Evolutionary conservation across 2,888 invertebrate genomes (phyloP), one percentile per base, ranked within the genome.

Genomic region (Orthosia cruda): DNA sequence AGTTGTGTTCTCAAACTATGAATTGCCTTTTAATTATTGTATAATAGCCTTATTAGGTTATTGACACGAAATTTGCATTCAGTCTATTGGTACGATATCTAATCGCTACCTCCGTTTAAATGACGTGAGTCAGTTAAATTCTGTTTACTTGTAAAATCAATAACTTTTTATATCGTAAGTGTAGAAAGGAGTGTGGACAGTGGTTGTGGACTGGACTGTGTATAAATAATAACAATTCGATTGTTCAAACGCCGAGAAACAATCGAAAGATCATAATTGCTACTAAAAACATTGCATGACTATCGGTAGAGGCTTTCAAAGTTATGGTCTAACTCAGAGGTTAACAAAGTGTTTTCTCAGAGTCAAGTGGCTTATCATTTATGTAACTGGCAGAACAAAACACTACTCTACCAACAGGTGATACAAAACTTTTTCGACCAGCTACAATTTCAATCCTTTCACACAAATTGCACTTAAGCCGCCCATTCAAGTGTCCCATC

Each of bases 381-480:
- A 40, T 9, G 40, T 9, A 1, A 40, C 40, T 40, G 40, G 9
- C 40, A 40, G 40, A 40, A 40, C 9, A 40, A 40, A 40, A 40
- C 40, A 40, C 40, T 9, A 32, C 32, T 40, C 40, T 9, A 40
- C 40, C 40, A 40, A 40, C 40, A 40, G 40, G 40, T 40, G 54
- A 54, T 20, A 54, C 4, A 50, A 73, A 3, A 47, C 2, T 16
- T 61, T 52, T n/a, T 26, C 45, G 15, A 5, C 16, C 45, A n/a
- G 1, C 0, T 2, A 20, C 7, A 23, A 45, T 26, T 20, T 9
- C 18, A 16, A 50, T 67, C 26, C 40, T 57, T 26, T 15, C 16
- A 20, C 59, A 26, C 45, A 57, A 77, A 76, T 49, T 65, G 64
- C 61, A 52, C 74, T 73, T 47, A 80, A 40, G 45, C 45, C n/a